Conservation (phyloP, 2,797 vertebrate genomes). For the Chloroceryle inda region DNA sequence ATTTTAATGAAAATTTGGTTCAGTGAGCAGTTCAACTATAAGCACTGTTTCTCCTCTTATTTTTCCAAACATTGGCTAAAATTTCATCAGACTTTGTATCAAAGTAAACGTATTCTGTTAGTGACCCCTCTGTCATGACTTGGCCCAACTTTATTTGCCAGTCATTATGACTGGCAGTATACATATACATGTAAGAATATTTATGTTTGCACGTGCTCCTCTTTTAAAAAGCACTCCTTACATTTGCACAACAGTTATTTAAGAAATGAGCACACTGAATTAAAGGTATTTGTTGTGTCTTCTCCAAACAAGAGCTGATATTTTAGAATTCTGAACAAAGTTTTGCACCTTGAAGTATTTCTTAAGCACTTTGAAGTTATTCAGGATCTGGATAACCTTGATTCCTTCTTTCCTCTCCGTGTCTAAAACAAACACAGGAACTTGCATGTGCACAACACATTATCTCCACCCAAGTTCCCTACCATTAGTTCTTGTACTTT, state of each 20-base stretch:
- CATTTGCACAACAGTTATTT: neutral
- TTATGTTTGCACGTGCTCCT: neutral
- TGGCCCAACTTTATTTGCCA: neutral
- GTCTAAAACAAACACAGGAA: conserved; percentile 43
- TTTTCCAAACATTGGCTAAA: neutral
- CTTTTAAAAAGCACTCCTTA: neutral
- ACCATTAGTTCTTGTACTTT: neutral
- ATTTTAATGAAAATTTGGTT: neutral
- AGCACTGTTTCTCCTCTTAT: neutral
- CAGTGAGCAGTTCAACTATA: neutral
- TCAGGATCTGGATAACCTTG: neutral
- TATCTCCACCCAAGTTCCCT: neutral
- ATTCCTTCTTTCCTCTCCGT: neutral
- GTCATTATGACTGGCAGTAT: neutral
- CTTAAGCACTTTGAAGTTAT: neutral
- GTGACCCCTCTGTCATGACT: neutral
- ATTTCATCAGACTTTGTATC: neutral
- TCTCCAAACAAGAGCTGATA: neutral
- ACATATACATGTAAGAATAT: neutral
- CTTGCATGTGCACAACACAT: neutral
- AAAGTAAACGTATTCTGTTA: neutral
- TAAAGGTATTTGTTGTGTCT: neutral
- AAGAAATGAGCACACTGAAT: neutral
- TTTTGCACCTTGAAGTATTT: neutral
- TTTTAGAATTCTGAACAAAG: neutral